Evolutionary conservation across 1,140 invertebrate genomes (phyloP), one percentile per base, ranked within the genome.

Genomic region (Hirudo medicinalis): DNA sequence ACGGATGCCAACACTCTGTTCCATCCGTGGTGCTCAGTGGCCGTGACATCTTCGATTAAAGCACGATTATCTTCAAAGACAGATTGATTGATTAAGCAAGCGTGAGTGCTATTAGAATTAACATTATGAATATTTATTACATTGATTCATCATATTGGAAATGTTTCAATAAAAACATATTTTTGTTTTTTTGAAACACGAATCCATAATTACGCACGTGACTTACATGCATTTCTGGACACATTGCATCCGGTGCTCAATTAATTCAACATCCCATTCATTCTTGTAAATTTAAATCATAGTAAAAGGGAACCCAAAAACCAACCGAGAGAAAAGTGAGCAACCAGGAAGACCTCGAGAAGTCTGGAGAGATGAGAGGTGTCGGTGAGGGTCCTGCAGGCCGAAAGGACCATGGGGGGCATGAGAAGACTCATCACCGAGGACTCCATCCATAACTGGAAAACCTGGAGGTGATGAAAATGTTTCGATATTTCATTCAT

Each of bases 381-480:
- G 19, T 79, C 80, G 6, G 79, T 79, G n/a, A 82, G 72, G 66
- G 75, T 75, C 17, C 76, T 71, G 9, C 78, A 77, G 17, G 78
- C 76, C 29, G 79, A 78, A 70, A 74, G 76, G 32, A 81, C 76
- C 75, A 76, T 76, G 8, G 80, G 78, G n/a, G 76, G 71, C 60
- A 82, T 74, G 11, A 82, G 73, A 19, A 79, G 75, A 68, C 77
- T 79, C 25, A 77, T 73, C 0, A 79, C 79, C 5, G 80, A 80
- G 54, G 76, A 76, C 69, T 76, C 70, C n/a, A 81, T 68, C 81
- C 81, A 82, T 82, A 80, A 49, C 4, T 49, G 85, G 43, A 49
- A 49, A 13, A 49, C 43, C 43, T 49, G 43, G 43, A 8, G 15
- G 43, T 15, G 43, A 49, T 49, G 43, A 49, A 49, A 49, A 9